Conservation (phyloP, 2,797 vertebrate species). For the Coreius guichenoti region DNA sequence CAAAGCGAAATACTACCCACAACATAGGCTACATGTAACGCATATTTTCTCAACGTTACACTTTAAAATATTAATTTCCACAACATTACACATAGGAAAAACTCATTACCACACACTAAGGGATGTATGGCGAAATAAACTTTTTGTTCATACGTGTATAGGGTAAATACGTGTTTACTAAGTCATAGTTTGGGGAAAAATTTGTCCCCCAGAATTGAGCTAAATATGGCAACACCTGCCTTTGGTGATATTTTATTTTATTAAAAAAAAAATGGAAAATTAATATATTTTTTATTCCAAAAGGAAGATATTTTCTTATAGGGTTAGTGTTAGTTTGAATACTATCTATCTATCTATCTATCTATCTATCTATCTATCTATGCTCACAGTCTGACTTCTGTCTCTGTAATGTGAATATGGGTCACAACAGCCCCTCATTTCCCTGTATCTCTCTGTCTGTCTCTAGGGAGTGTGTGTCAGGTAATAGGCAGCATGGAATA, state of each 20-base stretch:
- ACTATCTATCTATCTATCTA: neutral
- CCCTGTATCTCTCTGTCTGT: constrained; percentile 10
- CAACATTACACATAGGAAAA: neutral
- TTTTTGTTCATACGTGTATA: neutral
- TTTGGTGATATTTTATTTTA: neutral
- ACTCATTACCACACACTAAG: neutral
- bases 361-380: neutral
- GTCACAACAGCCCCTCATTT: constrained; percentile 46
- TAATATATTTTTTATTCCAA: no score
- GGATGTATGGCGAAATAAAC: neutral
- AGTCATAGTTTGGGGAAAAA: neutral
- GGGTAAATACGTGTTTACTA: neutral
- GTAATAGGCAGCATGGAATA: constrained; percentile 68
- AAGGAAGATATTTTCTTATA: neutral
- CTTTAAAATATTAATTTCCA: no score
- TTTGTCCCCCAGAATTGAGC: neutral
- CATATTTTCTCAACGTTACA: neutral
- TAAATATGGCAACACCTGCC: neutral
- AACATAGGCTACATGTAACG: neutral
- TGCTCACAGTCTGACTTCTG: neutral
- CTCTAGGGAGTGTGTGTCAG: constrained; percentile 46
- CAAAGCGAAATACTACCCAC: neutral
- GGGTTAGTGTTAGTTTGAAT: neutral
- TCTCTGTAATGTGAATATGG: constrained; percentile 56
- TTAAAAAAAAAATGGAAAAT: no score